phyloP scores from a whole-genome alignment of 2,888 invertebrate species.

The Tryphoninae sp. region DNA sequence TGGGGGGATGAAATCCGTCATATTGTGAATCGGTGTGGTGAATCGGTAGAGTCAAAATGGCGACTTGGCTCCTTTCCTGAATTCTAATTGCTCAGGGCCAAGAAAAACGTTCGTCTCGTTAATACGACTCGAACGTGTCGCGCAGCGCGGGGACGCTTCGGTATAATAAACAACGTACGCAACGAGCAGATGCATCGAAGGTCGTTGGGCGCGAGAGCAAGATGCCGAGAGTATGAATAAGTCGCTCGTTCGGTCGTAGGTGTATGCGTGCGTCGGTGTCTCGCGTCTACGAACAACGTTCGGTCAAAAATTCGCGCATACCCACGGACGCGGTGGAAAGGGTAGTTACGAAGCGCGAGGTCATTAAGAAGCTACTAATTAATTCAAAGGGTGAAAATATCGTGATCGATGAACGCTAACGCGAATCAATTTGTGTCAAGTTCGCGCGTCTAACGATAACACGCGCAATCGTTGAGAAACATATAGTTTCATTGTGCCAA shows the following conservation, averaged over 20 bases:
- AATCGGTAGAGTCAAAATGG: not conserved
- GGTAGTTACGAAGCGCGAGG: too few species aligned
- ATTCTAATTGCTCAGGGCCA: not conserved
- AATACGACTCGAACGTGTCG: not conserved
- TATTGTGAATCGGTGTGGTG: not conserved
- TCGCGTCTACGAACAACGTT: constrained; percentile 10
- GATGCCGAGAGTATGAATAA: constrained; percentile 25
- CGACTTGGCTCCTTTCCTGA: not conserved
- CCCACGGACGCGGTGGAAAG: not conserved
- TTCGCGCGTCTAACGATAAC: too few species aligned
- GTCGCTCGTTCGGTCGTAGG: constrained; percentile 27
- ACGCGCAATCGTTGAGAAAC: too few species aligned
- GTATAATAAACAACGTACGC: not conserved
- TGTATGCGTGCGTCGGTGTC: not conserved
- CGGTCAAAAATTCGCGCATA: not conserved
- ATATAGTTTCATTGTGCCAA: too few species aligned
- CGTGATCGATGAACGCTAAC: too few species aligned
- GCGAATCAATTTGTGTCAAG: too few species aligned
- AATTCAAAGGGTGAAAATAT: too few species aligned
- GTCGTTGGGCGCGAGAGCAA: constrained; percentile 38
- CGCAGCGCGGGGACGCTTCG: not conserved
- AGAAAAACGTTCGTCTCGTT: not conserved
- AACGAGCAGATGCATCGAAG: constrained; percentile 26
- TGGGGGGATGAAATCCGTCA: not conserved
- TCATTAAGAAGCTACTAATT: too few species aligned